Evolutionary conservation across 2,888 invertebrate species (phyloP), one percentile per base, ranked within the genome.

Genomic region (Epistrophella euchroma): DNA sequence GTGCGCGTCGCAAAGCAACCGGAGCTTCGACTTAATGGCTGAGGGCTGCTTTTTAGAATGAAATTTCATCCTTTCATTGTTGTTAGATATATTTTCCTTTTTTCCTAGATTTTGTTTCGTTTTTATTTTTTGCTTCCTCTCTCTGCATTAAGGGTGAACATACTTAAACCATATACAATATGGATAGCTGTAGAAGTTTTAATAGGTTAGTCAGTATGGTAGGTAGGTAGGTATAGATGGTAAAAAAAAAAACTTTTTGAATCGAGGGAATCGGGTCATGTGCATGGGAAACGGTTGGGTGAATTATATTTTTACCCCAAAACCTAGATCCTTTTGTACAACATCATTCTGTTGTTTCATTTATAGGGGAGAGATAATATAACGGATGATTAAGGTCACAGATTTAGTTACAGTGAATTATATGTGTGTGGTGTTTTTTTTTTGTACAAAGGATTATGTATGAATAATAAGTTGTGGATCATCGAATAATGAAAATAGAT

Each of bases 191-290:
- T 60, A 40, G 19, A 68, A 35, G 17, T 66, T 47, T 66, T 66
- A 66, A 66, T 66, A 40, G 47, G 66, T 66, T 47, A 66, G 64
- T 64, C 64, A 62, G 62, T 43, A 43, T 25, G 6, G 32, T 32
- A 32, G 32, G 32, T 32, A 32, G 19, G 25, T 13, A 43, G 40
- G 9, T 60, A n/a, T 43, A 5, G 40, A 60, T 64, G 52, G 15
- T 17, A n/a, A 25, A 70, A 37, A 19, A 19, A 62, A 62, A 62
- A 62, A 43, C 22, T 6, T 19, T 74, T 62, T 75, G 72, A 73
- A 81, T 70, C 60, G 68, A 62, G 85, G 76, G 76, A 85, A 85
- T 77, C 73, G 73, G 81, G 85, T 85, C 85, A 85, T 85, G 84
- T 80, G 76, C 80, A 80, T 73, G 72, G 56, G 43, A 70, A 64